Base-by-base conservation (phyloP, 2,113 vertebrate species). In the Stomatorhinus ivindoensis region DNA sequence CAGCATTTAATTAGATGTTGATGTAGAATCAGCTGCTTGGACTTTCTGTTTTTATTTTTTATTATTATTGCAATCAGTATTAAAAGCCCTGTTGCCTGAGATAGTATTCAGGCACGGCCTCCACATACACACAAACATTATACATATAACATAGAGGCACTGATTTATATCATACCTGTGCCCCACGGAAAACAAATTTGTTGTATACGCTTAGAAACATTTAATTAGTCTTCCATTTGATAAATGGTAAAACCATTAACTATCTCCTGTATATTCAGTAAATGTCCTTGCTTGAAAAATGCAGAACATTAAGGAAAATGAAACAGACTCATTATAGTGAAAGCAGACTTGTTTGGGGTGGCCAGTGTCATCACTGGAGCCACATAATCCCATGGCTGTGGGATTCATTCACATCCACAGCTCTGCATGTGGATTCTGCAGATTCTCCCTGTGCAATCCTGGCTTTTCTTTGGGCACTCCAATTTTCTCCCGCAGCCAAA, bases 191-290 rank as follows among this genome's bases (percentile, higher is more conserved):
- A 27, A 47, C 9, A 0, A 89, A 39, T 46, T 24, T 89, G 76
- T 55, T 42, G 42, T 47, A 89, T 55, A 58, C 10, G 73, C 88
- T 89, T 83, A 21, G 39, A 84, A 39, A 11, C 50, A 84, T 89
- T 89, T 89, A 89, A 89, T 83, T 47, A 84, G 48, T 44, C 50
- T 58, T 55, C 44, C 50, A 44, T 53, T 89, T 84, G 88, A 89
- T 83, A 53, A 89, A 89, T 89, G 42, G 19, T 82, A 83, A 51
- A 51, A 76, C 46, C 58, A 83, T 83, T 53, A 83, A 89, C 24
- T 21, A 80, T 58, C 21, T 50, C 44, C 48, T 51, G 35, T 84
- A 55, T 82, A 24, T 51, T 89, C 50, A 82, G 31, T 53, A 76
- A 83, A 83, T 58, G 88, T 89, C 73, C 35, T 82, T 82, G 15